phyloP scores from a whole-genome alignment of 2,113 vertebrate species.

The Stomatorhinus ivindoensis region DNA sequence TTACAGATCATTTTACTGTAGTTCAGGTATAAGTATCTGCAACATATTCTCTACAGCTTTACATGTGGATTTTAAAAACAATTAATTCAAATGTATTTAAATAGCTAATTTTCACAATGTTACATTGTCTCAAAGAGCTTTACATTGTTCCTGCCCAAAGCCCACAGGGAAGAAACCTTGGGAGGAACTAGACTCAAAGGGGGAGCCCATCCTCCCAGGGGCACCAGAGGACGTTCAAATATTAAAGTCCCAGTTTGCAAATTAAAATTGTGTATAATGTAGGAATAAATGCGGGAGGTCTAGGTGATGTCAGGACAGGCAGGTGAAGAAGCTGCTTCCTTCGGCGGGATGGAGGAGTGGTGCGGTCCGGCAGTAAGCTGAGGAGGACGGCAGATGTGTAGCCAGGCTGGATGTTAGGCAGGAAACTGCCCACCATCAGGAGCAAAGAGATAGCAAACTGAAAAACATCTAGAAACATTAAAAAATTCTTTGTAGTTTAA shows the following conservation, averaged over 20 bases:
- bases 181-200: background rate
- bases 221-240: background rate
- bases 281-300: background rate
- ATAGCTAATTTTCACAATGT: background rate
- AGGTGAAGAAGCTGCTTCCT: background rate
- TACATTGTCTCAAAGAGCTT: background rate
- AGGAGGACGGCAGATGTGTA: background rate
- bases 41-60: background rate
- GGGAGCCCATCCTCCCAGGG: background rate
- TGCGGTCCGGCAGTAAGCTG: background rate
- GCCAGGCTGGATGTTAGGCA: background rate
- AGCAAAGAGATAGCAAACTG: background rate
- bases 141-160: background rate
- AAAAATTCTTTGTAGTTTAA: background rate
- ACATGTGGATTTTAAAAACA: background rate
- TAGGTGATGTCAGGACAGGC: background rate
- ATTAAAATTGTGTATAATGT: background rate
- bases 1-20: background rate
- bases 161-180: background rate
- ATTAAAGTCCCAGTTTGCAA: background rate
- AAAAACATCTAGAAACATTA: background rate
- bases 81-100: background rate
- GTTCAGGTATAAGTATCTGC: background rate
- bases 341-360: background rate
- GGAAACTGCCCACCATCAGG: background rate